Percentiles rank a stretch among this genome's conserved stretches.
Conservation (phyloP, 2,797 vertebrate species). For the Notolepis coatsorum region DNA sequence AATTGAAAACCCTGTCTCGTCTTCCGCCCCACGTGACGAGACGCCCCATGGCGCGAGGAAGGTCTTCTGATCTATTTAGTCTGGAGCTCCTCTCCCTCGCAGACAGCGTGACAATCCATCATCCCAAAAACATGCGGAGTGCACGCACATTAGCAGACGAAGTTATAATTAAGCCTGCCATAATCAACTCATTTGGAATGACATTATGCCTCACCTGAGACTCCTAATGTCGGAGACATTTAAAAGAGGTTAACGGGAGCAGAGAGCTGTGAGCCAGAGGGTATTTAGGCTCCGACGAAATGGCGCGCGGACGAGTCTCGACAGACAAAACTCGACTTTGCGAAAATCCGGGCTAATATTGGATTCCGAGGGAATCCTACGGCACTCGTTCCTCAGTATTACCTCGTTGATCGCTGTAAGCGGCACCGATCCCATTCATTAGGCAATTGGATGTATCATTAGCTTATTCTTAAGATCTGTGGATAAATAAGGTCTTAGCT, state of each 20-base stretch:
- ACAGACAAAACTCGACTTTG: conserved; percentile 57
- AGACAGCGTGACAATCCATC: conserved; percentile 61
- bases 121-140: conserved; percentile 53
- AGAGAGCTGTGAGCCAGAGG: conserved; percentile 55
- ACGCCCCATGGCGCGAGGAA: conserved; percentile 37
- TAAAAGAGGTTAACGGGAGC: conserved; percentile 74
- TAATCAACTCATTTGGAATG: conserved; percentile 76
- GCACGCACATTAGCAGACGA: conserved; percentile 65
- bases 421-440: conserved; percentile 57
- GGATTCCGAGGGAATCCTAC: conserved; percentile 43
- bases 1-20: conserved; percentile 36
- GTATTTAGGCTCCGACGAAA: conserved; percentile 55
- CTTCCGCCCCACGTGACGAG: conserved; percentile 44
- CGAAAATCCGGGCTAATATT: conserved; percentile 33
- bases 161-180: conserved; percentile 75
- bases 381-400: conserved; percentile 29
- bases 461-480: conserved; percentile 31
- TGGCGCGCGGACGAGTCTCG: conserved; percentile 51
- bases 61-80: conserved; percentile 65
- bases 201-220: conserved; percentile 77
- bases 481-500: conserved; percentile 25
- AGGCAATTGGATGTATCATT: conserved; percentile 45
- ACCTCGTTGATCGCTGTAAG: conserved; percentile 27
- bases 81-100: conserved; percentile 58
- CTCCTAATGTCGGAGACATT: conserved; percentile 78